These are phyloP conservation scores for Manacus vitellinus DNA, from an alignment of 2,113 vertebrate species.

Conservation along the genomic window DNA sequence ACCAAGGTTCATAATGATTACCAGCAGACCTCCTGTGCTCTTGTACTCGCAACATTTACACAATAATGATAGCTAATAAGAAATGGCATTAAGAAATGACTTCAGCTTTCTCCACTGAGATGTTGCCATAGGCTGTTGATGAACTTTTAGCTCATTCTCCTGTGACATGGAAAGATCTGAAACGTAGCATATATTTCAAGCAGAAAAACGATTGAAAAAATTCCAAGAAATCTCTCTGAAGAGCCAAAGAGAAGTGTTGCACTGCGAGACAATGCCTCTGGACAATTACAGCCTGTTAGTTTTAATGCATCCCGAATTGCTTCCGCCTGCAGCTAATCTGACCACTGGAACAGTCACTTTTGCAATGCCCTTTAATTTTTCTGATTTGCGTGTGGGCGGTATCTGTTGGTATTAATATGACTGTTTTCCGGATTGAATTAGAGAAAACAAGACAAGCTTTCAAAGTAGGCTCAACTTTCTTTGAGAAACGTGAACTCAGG, in stretches of 20 bases:
- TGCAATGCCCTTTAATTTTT: slow-evolving; percentile 57
- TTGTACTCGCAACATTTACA: slow-evolving; percentile 34
- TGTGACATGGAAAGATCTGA: background rate
- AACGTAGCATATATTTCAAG: slow-evolving; percentile 17
- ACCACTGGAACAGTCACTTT: slow-evolving; percentile 15
- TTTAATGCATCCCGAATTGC: slow-evolving; percentile 43
- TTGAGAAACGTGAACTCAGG: background rate
- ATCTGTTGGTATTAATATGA: slow-evolving; percentile 23
- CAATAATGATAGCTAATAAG: slow-evolving; percentile 53
- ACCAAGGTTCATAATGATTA: slow-evolving; percentile 25
- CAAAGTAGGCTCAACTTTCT: background rate
- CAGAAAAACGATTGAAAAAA: slow-evolving; percentile 25
- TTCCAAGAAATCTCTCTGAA: slow-evolving; percentile 40
- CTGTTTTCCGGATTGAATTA: slow-evolving; percentile 53
- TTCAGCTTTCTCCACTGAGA: slow-evolving; percentile 56
- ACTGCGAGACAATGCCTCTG: background rate
- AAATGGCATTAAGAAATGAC: slow-evolving; percentile 60
- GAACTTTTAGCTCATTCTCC: slow-evolving; percentile 42
- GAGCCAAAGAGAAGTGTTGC: slow-evolving; percentile 2
- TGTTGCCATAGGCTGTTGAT: slow-evolving; percentile 59
- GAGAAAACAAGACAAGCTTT: slow-evolving; percentile 8
- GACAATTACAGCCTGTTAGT: slow-evolving; percentile 36
- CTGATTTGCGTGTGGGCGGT: slow-evolving; percentile 10
- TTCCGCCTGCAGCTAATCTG: slow-evolving; percentile 55
- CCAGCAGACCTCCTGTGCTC: slow-evolving; percentile 34